phyloP scores from a whole-genome alignment of 2,797 vertebrate species.

The Caiman crocodilus region DNA sequence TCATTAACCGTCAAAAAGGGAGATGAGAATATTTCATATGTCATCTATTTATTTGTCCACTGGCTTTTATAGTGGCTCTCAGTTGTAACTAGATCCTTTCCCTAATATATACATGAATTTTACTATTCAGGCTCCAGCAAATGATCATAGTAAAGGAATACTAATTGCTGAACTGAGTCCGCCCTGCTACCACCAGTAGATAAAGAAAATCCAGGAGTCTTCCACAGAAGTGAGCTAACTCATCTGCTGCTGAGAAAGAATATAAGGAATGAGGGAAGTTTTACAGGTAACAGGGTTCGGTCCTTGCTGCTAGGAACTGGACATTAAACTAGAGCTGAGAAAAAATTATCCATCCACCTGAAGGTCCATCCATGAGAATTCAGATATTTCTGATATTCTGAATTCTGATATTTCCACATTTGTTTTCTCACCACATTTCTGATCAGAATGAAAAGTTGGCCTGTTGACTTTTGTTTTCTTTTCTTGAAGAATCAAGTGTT shows the following conservation, averaged over 20 bases:
- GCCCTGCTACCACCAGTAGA: background rate
- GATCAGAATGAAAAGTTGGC: background rate
- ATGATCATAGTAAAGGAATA: background rate
- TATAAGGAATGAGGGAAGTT: background rate
- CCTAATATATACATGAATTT: background rate
- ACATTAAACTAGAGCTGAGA: background rate
- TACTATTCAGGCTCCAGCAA: background rate
- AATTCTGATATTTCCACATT: background rate
- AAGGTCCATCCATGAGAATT: background rate
- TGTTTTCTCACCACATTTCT: background rate
- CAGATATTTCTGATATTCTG: background rate
- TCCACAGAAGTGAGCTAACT: background rate
- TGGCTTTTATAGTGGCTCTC: background rate
- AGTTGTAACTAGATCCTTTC: background rate
- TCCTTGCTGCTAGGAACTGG: background rate
- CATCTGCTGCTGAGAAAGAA: background rate
- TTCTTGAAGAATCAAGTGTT: background rate
- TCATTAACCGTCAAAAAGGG: background rate
- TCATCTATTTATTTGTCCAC: background rate
- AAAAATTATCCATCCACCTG: no score
- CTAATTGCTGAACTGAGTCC: background rate
- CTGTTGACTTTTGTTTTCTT: background rate
- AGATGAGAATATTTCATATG: background rate
- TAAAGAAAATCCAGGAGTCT: background rate
- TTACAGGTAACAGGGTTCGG: background rate